Conservation (phyloP, 2,113 vertebrate species). For the Mastomys coucha region DNA sequence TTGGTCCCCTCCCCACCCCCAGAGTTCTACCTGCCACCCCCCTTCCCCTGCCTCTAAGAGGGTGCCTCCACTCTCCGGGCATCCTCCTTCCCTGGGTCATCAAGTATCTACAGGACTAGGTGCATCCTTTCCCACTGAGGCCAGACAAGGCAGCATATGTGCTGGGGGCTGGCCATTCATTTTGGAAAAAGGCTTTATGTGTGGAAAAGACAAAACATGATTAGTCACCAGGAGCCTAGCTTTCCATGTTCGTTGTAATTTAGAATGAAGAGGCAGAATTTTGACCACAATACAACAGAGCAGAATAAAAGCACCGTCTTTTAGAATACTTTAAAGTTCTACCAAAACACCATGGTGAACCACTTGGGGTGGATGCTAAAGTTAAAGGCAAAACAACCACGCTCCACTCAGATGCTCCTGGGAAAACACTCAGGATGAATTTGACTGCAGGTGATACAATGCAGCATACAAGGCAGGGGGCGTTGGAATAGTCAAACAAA, state of each 20-base stretch:
- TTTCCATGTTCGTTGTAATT: not conserved
- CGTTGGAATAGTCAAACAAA: not conserved
- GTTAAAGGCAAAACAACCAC: constrained; percentile 16
- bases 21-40: too few species aligned
- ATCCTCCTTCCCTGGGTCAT: too few species aligned
- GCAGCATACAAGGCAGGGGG: not conserved
- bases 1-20: too few species aligned
- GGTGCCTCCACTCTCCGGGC: too few species aligned
- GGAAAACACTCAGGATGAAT: not conserved
- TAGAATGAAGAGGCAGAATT: not conserved
- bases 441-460: not conserved
- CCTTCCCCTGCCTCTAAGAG: too few species aligned
- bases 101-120: too few species aligned
- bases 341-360: not conserved
- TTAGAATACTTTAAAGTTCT: not conserved
- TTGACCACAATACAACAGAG: not conserved
- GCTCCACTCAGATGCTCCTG: not conserved
- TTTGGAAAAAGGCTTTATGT: not conserved
- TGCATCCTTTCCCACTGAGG: too few species aligned
- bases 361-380: not conserved
- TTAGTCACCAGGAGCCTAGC: not conserved
- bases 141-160: too few species aligned
- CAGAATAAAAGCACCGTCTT: not conserved
- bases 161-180: too few species aligned
- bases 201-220: not conserved